phyloP scores from a whole-genome alignment of 2,797 vertebrate genomes.

The Acropternis orthonyx region DNA sequence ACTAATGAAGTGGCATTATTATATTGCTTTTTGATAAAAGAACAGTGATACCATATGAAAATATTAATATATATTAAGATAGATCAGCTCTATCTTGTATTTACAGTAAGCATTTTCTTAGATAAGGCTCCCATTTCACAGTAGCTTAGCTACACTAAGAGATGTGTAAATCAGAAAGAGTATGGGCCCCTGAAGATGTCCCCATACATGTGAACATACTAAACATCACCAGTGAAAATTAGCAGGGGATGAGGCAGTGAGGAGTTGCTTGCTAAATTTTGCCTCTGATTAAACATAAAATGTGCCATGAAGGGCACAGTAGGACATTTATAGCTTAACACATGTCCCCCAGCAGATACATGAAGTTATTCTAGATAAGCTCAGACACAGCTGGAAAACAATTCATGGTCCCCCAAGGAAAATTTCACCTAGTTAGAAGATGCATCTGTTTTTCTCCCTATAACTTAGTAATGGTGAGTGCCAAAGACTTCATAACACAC shows the following conservation, averaged over 20 bases:
- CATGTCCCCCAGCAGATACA: constrained; percentile 30
- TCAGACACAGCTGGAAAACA: constrained; percentile 43
- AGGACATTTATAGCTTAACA: constrained; percentile 32
- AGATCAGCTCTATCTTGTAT: not conserved
- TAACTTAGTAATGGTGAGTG: not conserved
- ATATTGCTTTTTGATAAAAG: not conserved
- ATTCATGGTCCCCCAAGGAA: constrained; percentile 18
- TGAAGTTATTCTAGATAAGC: constrained; percentile 41
- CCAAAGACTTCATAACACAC: not conserved
- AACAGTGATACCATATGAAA: not conserved
- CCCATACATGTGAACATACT: not conserved
- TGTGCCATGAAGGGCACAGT: constrained; percentile 7
- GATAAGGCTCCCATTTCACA: not conserved
- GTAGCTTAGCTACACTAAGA: not conserved
- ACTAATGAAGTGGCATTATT: not conserved
- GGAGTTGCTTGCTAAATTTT: constrained; percentile 14
- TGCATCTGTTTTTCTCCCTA: constrained; percentile 34
- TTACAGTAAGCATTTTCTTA: not conserved
- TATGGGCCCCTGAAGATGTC: not conserved
- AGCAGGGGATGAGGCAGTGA: not conserved
- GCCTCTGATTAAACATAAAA: constrained; percentile 44
- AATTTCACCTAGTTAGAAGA: constrained; percentile 44
- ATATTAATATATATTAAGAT: not conserved
- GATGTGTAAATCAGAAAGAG: not conserved
- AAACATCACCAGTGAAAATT: not conserved